These are phyloP conservation scores for Campylorhamphus procurvoides DNA, from an alignment of 2,113 vertebrate species.

Conservation along the genomic window DNA sequence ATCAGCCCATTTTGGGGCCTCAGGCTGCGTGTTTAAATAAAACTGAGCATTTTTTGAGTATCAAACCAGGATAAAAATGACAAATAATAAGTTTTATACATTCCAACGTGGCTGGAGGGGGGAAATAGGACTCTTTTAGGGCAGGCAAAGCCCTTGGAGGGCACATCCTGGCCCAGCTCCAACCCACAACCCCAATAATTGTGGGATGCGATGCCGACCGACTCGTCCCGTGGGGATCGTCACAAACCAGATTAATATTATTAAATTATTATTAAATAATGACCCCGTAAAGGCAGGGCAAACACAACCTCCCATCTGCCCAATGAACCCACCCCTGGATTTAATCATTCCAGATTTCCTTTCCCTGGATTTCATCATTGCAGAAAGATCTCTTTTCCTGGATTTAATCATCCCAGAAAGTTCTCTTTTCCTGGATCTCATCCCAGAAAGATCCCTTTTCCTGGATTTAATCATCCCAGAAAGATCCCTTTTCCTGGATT, in stretches of 20 bases:
- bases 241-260: background rate
- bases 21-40: rapidly evolving
- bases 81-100: background rate
- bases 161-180: background rate
- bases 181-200: background rate
- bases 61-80: background rate
- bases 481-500: too few species aligned
- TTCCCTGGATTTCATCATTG: too few species aligned
- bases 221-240: background rate
- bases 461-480: too few species aligned
- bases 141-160: background rate
- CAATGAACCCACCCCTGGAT: background rate
- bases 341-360: background rate
- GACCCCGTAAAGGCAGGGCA: background rate
- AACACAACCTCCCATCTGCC: background rate
- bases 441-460: too few species aligned
- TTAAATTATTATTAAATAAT: constrained; percentile 28
- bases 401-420: too few species aligned
- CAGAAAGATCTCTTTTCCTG: too few species aligned
- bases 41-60: background rate
- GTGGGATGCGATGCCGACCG: background rate
- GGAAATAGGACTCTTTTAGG: background rate
- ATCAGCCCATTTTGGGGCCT: background rate
- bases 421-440: too few species aligned
- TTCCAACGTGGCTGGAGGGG: background rate